A percentile compares a stretch with the other conserved stretches of the same genome.
Conservation (phyloP, 2,888 invertebrate species). For the Cremastinae sp. region DNA sequence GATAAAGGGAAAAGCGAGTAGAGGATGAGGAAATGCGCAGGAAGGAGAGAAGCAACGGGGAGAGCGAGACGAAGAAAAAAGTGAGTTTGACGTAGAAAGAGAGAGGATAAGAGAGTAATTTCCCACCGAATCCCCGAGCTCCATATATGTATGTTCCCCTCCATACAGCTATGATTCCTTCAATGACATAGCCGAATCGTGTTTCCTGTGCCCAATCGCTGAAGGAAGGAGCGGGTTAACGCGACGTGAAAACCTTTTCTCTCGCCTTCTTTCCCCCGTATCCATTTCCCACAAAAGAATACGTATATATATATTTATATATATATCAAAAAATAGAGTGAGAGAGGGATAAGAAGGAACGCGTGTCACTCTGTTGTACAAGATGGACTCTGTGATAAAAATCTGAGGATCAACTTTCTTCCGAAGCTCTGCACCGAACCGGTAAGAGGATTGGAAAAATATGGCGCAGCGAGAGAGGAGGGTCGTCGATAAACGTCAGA, state of each 20-base stretch:
- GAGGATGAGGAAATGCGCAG: neutral
- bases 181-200: slow-evolving; percentile 51
- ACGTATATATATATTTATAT: too few relatives aligned
- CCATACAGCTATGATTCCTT: slow-evolving; percentile 18
- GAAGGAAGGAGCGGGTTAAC: slow-evolving; percentile 20
- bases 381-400: slow-evolving; percentile 35
- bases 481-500: slow-evolving; percentile 14
- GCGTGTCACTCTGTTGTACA: slow-evolving; percentile 52
- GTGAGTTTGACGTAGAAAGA: neutral
- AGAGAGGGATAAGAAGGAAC: slow-evolving; percentile 23
- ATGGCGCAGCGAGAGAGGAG: neutral
- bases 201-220: slow-evolving; percentile 30
- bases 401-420: slow-evolving; percentile 35
- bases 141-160: slow-evolving; percentile 8
- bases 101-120: slow-evolving; percentile 2
- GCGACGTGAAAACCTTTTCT: slow-evolving; percentile 23
- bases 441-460: slow-evolving; percentile 30
- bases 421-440: slow-evolving; percentile 19
- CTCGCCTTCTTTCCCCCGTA: neutral
- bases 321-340: too few relatives aligned
- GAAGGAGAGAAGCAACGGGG: neutral
- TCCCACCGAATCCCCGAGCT: slow-evolving; percentile 10
- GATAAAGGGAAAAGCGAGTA: slow-evolving; percentile 12
- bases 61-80: neutral
- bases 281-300: too few relatives aligned